Conservation (phyloP, 2,888 invertebrate genomes). For the Drosophila atripex region DNA sequence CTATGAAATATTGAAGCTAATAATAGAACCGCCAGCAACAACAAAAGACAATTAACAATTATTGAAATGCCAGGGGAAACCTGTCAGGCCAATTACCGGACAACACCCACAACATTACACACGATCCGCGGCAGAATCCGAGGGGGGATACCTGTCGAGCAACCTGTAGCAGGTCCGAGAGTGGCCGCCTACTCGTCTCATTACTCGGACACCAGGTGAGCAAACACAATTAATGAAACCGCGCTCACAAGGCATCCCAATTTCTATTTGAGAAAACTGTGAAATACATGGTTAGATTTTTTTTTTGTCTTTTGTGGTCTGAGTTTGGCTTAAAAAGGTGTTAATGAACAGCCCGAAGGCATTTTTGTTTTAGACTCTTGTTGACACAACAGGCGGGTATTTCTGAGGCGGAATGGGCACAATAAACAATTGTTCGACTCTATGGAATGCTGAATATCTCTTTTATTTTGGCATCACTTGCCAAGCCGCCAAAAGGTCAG, state of each 20-base stretch:
- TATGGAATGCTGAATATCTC: slow-evolving; percentile 58
- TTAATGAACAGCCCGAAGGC: slow-evolving; percentile 71
- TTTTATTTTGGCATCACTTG: slow-evolving; percentile 15
- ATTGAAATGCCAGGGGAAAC: slow-evolving; percentile 66
- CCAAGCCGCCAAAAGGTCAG: slow-evolving; percentile 35
- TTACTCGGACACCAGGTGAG: slow-evolving; percentile 62
- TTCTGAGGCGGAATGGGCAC: slow-evolving; percentile 48
- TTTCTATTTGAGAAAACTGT: slow-evolving; percentile 54
- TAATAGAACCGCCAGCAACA: slow-evolving; percentile 42
- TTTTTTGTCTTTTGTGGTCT: slow-evolving; percentile 8
- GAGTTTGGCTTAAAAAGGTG: slow-evolving; percentile 61
- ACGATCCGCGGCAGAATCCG: not conserved
- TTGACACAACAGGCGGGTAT: slow-evolving; percentile 67
- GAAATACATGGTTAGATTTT: slow-evolving; percentile 24
- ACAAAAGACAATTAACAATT: slow-evolving; percentile 65
- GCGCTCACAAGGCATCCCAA: slow-evolving; percentile 64
- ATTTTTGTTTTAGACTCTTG: slow-evolving; percentile 71
- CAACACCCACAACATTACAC: slow-evolving; percentile 39
- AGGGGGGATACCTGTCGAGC: slow-evolving; percentile 39
- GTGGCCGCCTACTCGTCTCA: slow-evolving; percentile 57
- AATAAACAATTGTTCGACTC: slow-evolving; percentile 66
- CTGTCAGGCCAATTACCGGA: slow-evolving; percentile 54
- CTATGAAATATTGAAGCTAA: slow-evolving; percentile 16
- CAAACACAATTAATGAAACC: slow-evolving; percentile 76
- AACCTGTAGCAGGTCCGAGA: slow-evolving; percentile 67